Percentiles rank a stretch among this genome's conserved stretches.
phyloP scores from a whole-genome alignment of 2,113 vertebrate species.

The Dromaius novaehollandiae region DNA sequence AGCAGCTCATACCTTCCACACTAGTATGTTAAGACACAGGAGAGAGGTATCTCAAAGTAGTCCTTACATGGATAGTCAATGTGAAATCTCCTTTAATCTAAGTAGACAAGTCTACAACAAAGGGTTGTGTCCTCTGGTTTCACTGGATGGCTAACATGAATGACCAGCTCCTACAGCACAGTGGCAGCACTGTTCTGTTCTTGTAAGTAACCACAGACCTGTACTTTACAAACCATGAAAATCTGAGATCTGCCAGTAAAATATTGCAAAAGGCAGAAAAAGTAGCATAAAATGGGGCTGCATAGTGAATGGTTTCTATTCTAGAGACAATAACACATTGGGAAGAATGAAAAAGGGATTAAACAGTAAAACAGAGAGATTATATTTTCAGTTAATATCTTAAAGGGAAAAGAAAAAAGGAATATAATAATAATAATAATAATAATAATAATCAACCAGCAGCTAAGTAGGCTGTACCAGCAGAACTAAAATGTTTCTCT shows the following conservation, averaged over 20 bases:
- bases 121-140: not conserved
- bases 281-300: not conserved
- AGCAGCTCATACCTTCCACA: not conserved
- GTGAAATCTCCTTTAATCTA: not conserved
- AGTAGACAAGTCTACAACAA: fast-evolving
- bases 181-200: not conserved
- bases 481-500: not conserved
- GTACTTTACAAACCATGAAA: not conserved
- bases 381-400: not conserved
- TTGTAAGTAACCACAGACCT: not conserved
- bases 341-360: not conserved
- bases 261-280: not conserved
- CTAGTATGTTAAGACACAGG: not conserved
- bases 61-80: not conserved
- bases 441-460: not conserved
- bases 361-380: not conserved
- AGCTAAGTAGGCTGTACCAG: not conserved
- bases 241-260: not conserved
- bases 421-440: no score
- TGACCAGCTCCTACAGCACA: not conserved
- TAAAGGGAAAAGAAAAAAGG: not conserved
- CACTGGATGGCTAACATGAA: not conserved
- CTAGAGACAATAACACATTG: not conserved
- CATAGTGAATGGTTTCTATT: not conserved
- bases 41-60: not conserved